Evolutionary conservation across 2,888 invertebrate species (phyloP).

Genomic region (Sthenelais limicola): DNA sequence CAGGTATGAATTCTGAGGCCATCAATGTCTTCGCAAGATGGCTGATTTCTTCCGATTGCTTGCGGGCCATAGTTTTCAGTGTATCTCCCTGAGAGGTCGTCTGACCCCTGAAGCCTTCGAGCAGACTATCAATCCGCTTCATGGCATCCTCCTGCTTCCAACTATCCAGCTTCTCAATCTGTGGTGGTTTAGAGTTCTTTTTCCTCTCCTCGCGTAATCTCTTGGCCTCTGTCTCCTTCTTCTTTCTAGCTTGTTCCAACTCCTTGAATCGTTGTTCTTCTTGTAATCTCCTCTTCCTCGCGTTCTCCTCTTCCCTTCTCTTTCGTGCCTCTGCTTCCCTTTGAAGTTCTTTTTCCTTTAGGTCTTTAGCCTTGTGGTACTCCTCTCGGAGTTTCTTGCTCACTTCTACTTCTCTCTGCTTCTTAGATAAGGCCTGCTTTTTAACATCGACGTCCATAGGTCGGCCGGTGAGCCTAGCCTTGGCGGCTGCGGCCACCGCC

Average conservation of each 20-base stretch:
- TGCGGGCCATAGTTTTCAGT: not conserved
- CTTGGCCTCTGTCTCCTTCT: conserved; percentile 8
- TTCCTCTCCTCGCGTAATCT: not conserved
- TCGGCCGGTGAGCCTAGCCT: conserved; percentile 11
- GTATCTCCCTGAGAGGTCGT: conserved; percentile 17
- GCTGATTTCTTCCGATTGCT: conserved; percentile 22
- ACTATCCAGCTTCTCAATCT: conserved; percentile 31
- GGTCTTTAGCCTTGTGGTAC: not conserved
- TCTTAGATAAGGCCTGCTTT: conserved; percentile 13
- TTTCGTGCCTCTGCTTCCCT: not conserved
- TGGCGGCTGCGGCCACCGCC: conserved; percentile 19
- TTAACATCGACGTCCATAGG: not conserved
- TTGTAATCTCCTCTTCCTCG: conserved; percentile 10
- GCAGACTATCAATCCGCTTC: conserved; percentile 44
- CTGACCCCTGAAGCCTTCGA: conserved; percentile 33
- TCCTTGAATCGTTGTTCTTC: conserved; percentile 12
- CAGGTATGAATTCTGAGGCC: conserved; percentile 2
- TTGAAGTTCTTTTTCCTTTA: not conserved
- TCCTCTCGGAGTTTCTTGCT: conserved; percentile 11
- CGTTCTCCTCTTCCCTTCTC: conserved; percentile 5
- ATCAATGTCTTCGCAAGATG: conserved; percentile 15
- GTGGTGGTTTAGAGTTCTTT: conserved; percentile 12
- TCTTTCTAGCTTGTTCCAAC: not conserved
- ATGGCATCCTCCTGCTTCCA: conserved; percentile 45
- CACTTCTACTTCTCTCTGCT: conserved; percentile 16